phyloP scores from a whole-genome alignment of 2,888 invertebrate genomes.

The Colostygia pectinataria region DNA sequence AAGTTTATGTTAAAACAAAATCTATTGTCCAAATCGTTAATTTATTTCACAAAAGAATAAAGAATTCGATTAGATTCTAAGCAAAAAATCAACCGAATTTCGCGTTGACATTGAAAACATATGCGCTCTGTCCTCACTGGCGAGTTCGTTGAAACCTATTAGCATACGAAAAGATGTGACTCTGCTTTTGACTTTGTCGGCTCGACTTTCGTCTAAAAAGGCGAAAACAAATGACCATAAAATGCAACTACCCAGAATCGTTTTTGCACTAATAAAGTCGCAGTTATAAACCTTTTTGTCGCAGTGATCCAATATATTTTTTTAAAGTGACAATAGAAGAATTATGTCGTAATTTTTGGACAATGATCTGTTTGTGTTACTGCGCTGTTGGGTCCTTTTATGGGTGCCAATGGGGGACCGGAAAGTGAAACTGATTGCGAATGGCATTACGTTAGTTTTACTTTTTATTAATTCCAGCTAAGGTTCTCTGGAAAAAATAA shows the following conservation, averaged over 20 bases:
- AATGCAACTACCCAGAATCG: slow-evolving; percentile 58
- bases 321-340: slow-evolving; percentile 50
- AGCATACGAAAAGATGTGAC: slow-evolving; percentile 77
- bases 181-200: slow-evolving; percentile 61
- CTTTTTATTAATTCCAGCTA: slow-evolving; percentile 33
- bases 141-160: slow-evolving; percentile 76
- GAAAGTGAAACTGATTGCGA: slow-evolving; percentile 39
- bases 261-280: slow-evolving; percentile 76
- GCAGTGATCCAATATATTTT: slow-evolving; percentile 57
- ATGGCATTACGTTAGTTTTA: slow-evolving; percentile 42
- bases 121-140: slow-evolving; percentile 52
- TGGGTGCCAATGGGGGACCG: slow-evolving; percentile 50
- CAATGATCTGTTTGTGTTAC: slow-evolving; percentile 63
- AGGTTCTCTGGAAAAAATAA: background rate
- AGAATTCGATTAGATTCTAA: slow-evolving; percentile 33
- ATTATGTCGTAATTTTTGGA: slow-evolving; percentile 67
- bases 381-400: slow-evolving; percentile 46
- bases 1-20: slow-evolving; percentile 42
- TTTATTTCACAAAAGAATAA: slow-evolving; percentile 48
- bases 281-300: slow-evolving; percentile 49
- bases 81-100: slow-evolving; percentile 51
- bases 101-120: slow-evolving; percentile 62
- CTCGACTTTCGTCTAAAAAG: slow-evolving; percentile 68
- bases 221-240: slow-evolving; percentile 62
- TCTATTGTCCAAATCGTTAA: slow-evolving; percentile 46